These are phyloP conservation scores for Drosophila kikkawai DNA, from an alignment of 1,140 invertebrate genomes.

Conservation along the genomic window DNA sequence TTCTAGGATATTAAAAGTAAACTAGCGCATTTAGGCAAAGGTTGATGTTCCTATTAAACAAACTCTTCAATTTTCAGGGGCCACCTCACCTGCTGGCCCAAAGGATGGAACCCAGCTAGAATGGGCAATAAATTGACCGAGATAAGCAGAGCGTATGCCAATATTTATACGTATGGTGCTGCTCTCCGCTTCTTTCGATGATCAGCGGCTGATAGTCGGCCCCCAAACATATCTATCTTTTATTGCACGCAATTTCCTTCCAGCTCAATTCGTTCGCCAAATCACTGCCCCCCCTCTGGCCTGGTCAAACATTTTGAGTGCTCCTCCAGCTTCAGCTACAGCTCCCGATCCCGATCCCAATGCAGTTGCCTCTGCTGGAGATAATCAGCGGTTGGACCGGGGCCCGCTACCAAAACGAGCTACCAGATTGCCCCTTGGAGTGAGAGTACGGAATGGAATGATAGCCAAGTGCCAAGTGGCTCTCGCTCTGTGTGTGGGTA, in stretches of 20 bases:
- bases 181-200: constrained; percentile 48
- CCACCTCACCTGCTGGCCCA: not conserved
- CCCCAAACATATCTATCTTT: constrained; percentile 78
- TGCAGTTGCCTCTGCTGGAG: constrained; percentile 33
- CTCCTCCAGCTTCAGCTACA: constrained; percentile 1
- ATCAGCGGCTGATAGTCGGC: constrained; percentile 69
- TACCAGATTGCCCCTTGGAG: constrained; percentile 51
- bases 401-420: constrained; percentile 52
- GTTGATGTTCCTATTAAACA: constrained; percentile 3
- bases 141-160: constrained; percentile 74
- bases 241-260: constrained; percentile 81
- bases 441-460: constrained; percentile 49
- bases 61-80: not conserved
- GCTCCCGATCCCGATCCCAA: constrained; percentile 17
- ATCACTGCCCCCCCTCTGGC: constrained; percentile 51
- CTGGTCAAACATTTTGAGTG: constrained; percentile 65
- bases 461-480: constrained; percentile 48
- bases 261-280: constrained; percentile 70
- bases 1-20: not conserved
- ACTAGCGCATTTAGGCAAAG: constrained; percentile 1
- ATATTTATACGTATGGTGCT: constrained; percentile 60
- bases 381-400: constrained; percentile 65
- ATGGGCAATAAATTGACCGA: constrained; percentile 64
- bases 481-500: constrained; percentile 47
- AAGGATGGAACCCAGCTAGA: not conserved